phyloP scores from a whole-genome alignment of 2,113 vertebrate species.

The pig (Sus scrofa) region T2T-Sscrofa CM000819.6:6828501-6829000 shows the following conservation, averaged over 20 bases:
- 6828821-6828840: slow-evolving; percentile 71
- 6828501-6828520: slow-evolving; percentile 74
- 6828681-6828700: slow-evolving; percentile 66
- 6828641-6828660: slow-evolving; percentile 69
- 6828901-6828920: neutral
- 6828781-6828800: slow-evolving; percentile 58
- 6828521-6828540: slow-evolving; percentile 74
- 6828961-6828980: neutral
- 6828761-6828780: slow-evolving; percentile 77
- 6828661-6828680: slow-evolving; percentile 83
- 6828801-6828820: slow-evolving; percentile 56
- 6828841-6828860: neutral
- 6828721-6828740: slow-evolving; percentile 71
- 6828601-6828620: slow-evolving; percentile 75
- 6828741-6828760: slow-evolving; percentile 79
- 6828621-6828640: slow-evolving; percentile 72
- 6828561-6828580: slow-evolving; percentile 76
- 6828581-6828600: slow-evolving; percentile 82
- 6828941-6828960: neutral
- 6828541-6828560: slow-evolving; percentile 80
- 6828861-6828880: neutral
- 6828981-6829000: neutral
- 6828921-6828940: neutral
- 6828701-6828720: slow-evolving; percentile 71
- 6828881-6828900: neutral